Evolutionary conservation across 2,797 vertebrate species (phyloP), one percentile per base, ranked within the genome.

Genomic region (Tragelaphus oryx): DNA sequence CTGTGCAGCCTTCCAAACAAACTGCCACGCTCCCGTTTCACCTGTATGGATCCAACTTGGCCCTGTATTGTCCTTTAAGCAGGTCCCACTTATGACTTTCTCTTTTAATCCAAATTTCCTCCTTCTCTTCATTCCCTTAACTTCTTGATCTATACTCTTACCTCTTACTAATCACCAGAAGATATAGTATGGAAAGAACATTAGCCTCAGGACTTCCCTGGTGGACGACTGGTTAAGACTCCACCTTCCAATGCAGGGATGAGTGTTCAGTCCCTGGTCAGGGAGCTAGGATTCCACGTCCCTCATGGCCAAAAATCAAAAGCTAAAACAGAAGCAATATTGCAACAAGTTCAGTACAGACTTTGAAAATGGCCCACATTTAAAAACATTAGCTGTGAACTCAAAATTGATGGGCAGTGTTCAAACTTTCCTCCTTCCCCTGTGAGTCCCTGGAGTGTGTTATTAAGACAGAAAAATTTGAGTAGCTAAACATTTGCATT

Each of bases 11-110:
- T 87, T 74, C 26, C 79, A 28, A 24, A 44, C 30, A 74, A 12
- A 17, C 1, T 11, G 12, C 17, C 20, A 0, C 26, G 6, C 16
- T 60, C n/a, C 24, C 1, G 0, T 9, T 14, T 74, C 30, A 52
- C 46, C 37, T 24, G 7, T 1, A 0, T 16, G 68, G 71, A 44
- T 41, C 7, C 85, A 50, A 1, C 2, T 12, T 26, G 54, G 7
- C 2, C 30, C 33, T 4, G 62, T 8, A 28, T 1, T 22, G 50
- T 24, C 79, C n/a, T 85, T 22, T 5, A 17, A 83, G 26, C 7
- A 22, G n/a, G 44, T 4, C 52, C 33, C 6, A 71, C 3, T 8
- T 4, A 60, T 20, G 18, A 8, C 44, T 86, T 48, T 65, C 50
- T 60, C 11, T 16, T 24, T 48, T 22, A 0, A 20, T 20, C 9